Conservation (phyloP, 2,888 invertebrate species). For the Pheosia tremula region DNA sequence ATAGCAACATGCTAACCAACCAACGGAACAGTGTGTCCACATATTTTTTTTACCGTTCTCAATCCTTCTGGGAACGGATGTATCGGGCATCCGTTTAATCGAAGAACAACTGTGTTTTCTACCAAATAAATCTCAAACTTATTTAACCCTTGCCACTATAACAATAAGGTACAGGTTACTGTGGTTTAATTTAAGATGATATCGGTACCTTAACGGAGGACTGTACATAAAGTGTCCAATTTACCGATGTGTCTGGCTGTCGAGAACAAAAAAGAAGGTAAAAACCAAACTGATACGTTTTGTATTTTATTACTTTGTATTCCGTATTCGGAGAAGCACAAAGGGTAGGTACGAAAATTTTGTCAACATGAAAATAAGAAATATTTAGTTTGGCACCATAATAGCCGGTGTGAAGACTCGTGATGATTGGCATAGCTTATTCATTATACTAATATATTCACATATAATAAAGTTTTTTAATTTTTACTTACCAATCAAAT, state of each 20-base stretch:
- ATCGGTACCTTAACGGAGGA: constrained; percentile 31
- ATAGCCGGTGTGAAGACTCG: too few relatives aligned
- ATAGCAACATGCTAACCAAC: constrained; percentile 11
- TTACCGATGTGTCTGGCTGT: constrained; percentile 38
- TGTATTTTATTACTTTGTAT: constrained; percentile 12
- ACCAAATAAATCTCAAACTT: constrained; percentile 19
- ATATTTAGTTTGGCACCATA: too few relatives aligned
- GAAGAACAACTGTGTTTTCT: constrained; percentile 45
- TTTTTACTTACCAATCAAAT: too few relatives aligned
- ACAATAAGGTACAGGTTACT: constrained; percentile 18
- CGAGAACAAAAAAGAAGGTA: constrained; percentile 23
- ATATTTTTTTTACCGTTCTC: constrained; percentile 55
- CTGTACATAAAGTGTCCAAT: constrained; percentile 39
- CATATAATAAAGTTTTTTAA: too few relatives aligned
- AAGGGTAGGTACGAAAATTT: neutral
- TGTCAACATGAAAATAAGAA: too few relatives aligned
- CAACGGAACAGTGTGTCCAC: constrained; percentile 39
- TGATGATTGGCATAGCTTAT: too few relatives aligned
- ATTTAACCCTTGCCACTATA: constrained; percentile 10
- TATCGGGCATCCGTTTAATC: constrained; percentile 71
- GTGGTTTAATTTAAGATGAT: constrained; percentile 17
- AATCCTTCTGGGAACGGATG: constrained; percentile 82
- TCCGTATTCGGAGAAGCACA: neutral
- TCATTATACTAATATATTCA: too few relatives aligned
- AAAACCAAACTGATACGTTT: constrained; percentile 26